These are phyloP conservation scores for Orius insidiosus DNA, from an alignment of 1,140 invertebrate genomes.

Conservation along the genomic window DNA sequence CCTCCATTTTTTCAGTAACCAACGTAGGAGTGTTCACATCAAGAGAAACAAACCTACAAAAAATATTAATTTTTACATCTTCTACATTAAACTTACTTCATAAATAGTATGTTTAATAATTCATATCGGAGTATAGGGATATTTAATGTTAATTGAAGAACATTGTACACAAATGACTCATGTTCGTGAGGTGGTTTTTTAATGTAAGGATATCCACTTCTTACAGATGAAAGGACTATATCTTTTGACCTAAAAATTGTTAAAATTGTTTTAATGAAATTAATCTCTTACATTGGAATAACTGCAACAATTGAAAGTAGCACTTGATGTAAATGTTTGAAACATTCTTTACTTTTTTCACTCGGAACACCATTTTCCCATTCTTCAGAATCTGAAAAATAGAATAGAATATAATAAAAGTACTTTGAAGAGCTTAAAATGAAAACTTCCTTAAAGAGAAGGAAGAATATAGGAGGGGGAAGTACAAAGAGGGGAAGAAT, in stretches of 20 bases:
- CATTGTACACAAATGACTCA: slow-evolving; percentile 17
- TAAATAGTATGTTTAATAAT: slow-evolving; percentile 44
- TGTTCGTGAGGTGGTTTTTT: slow-evolving; percentile 29
- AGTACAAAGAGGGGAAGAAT: too few relatives aligned
- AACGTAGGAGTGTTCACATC: slow-evolving; percentile 42
- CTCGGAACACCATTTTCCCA: slow-evolving; percentile 28
- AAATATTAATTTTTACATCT: slow-evolving; percentile 10
- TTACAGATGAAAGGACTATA: slow-evolving; percentile 32
- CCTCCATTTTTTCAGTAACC: slow-evolving; percentile 24
- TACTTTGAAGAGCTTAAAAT: too few relatives aligned
- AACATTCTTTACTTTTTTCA: slow-evolving; percentile 27
- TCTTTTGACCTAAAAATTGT: slow-evolving; percentile 31
- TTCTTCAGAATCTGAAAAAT: slow-evolving; percentile 23
- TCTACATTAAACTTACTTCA: slow-evolving; percentile 33
- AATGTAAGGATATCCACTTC: slow-evolving; percentile 43
- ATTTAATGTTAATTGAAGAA: slow-evolving; percentile 37
- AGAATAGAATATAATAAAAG: too few relatives aligned
- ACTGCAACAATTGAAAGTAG: slow-evolving; percentile 34
- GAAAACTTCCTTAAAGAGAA: too few relatives aligned
- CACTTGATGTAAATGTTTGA: slow-evolving; percentile 35
- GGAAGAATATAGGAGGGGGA: too few relatives aligned
- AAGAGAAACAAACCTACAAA: slow-evolving; percentile 40
- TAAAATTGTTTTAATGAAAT: slow-evolving; percentile 12
- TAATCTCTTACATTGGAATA: slow-evolving; percentile 45
- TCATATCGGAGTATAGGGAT: slow-evolving; percentile 36